Percentiles rank a stretch among this genome's conserved stretches.
These are phyloP conservation scores for Gymnopithys bicolor DNA, from an alignment of 2,797 vertebrate species.

Conservation along the genomic window DNA sequence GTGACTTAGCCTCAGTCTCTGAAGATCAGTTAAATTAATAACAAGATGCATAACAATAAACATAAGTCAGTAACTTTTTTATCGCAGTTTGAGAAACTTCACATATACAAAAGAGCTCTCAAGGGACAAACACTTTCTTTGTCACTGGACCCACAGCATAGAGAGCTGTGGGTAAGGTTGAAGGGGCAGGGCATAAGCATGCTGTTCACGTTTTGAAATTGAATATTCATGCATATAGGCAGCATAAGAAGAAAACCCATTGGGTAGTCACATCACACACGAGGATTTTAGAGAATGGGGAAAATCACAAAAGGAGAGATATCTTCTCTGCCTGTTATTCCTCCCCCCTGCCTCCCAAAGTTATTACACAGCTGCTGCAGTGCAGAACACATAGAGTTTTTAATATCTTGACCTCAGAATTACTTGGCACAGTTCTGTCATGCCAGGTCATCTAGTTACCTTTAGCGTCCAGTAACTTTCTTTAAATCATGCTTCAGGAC, in stretches of 20 bases:
- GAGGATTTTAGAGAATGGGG: not conserved
- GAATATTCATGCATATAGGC: conserved; percentile 77
- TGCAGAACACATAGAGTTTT: not conserved
- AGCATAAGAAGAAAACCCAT: not conserved
- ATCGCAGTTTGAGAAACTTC: not conserved
- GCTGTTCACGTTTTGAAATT: conserved; percentile 2
- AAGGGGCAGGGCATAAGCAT: conserved; percentile 33
- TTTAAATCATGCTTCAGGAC: not conserved
- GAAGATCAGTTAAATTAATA: not conserved
- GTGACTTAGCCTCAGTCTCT: not conserved
- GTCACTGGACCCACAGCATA: not conserved
- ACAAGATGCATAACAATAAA: not conserved
- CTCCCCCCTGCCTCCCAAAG: not conserved
- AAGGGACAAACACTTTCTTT: not conserved
- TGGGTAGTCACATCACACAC: not conserved
- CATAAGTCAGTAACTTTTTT: not conserved
- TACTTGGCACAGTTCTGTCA: not conserved
- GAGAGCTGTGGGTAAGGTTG: not conserved
- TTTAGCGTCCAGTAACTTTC: not conserved
- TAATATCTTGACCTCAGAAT: not conserved
- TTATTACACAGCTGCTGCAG: not conserved
- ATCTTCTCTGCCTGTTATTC: not conserved
- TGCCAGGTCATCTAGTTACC: not conserved
- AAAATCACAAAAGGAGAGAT: not conserved
- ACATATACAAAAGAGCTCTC: not conserved